Evolutionary conservation across 2,113 vertebrate genomes (phyloP).

Genomic region (Colossoma macropomum): DNA sequence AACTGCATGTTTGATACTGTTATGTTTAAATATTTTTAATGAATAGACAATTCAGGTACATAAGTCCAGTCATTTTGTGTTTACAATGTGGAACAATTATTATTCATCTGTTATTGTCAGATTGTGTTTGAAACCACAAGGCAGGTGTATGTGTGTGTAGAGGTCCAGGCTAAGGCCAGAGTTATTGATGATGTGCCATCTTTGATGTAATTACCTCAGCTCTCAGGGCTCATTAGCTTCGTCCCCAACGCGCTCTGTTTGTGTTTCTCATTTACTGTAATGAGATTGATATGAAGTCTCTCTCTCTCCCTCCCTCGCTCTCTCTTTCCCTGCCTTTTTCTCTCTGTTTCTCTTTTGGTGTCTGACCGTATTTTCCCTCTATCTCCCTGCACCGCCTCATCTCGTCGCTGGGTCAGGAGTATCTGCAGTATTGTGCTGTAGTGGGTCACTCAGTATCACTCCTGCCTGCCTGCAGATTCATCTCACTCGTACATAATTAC

Average conservation of each 20-base stretch:
- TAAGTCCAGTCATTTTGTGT: not conserved
- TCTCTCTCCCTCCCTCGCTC: slow-evolving; percentile 55
- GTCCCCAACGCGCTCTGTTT: slow-evolving; percentile 45
- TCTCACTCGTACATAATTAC: slow-evolving; percentile 5
- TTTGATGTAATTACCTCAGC: slow-evolving; percentile 53
- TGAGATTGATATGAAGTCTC: slow-evolving; percentile 48
- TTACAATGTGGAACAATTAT: not conserved
- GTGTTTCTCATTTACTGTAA: slow-evolving; percentile 49
- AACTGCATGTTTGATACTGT: no score
- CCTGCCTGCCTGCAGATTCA: not conserved
- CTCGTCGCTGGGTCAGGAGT: slow-evolving; percentile 18
- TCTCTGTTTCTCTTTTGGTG: not conserved
- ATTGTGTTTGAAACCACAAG: not conserved
- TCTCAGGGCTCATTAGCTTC: slow-evolving; percentile 44
- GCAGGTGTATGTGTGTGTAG: not conserved
- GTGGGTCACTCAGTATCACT: not conserved
- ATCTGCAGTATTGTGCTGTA: slow-evolving; percentile 8
- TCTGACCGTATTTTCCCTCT: slow-evolving; percentile 3
- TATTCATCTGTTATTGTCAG: not conserved
- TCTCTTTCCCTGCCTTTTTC: not conserved
- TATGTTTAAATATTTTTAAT: not conserved
- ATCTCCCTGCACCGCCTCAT: not conserved
- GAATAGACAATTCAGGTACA: not conserved
- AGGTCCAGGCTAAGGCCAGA: slow-evolving; percentile 13
- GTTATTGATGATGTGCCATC: slow-evolving; percentile 37